Percentiles rank a stretch among this genome's conserved stretches.
phyloP scores from a whole-genome alignment of 37 sponge, comb jelly and placozoan species.

The Beroe forskalii region DNA sequence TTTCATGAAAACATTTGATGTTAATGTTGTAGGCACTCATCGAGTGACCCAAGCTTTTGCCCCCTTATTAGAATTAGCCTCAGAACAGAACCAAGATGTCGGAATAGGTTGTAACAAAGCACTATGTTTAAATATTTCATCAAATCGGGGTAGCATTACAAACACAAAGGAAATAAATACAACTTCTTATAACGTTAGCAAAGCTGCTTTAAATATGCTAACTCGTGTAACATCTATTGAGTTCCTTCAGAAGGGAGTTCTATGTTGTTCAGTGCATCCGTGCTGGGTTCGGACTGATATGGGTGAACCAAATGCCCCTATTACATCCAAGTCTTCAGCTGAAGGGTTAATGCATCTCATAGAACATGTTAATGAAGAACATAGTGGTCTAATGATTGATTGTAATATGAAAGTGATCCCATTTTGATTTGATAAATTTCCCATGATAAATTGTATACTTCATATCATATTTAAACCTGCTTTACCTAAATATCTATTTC shows the following conservation, averaged over 20 bases:
- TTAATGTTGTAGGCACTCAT: slow-evolving; percentile 39
- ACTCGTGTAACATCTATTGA: background rate
- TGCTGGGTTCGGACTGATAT: slow-evolving; percentile 56
- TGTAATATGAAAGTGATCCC: background rate
- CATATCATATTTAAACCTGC: too few relatives aligned
- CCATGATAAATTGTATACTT: too few relatives aligned
- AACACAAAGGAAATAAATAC: background rate
- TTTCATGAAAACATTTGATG: background rate
- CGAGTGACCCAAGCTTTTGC: background rate
- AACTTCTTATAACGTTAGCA: slow-evolving; percentile 8
- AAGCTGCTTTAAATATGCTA: slow-evolving; percentile 56
- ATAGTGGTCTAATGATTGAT: background rate
- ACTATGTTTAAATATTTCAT: background rate
- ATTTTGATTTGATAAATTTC: too few relatives aligned
- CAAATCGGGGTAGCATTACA: background rate
- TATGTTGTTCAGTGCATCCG: slow-evolving; percentile 7
- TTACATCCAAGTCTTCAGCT: background rate
- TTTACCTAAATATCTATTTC: too few relatives aligned
- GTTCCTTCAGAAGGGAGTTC: background rate
- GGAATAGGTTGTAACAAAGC: background rate
- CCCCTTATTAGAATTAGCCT: background rate
- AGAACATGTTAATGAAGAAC: background rate
- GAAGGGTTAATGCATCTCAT: background rate
- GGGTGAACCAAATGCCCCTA: slow-evolving; percentile 4
- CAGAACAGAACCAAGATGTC: background rate